Percentiles rank a stretch among this genome's conserved stretches.
phyloP scores from a whole-genome alignment of 2,797 vertebrate species.

The Lateolabrax maculatus region DNA sequence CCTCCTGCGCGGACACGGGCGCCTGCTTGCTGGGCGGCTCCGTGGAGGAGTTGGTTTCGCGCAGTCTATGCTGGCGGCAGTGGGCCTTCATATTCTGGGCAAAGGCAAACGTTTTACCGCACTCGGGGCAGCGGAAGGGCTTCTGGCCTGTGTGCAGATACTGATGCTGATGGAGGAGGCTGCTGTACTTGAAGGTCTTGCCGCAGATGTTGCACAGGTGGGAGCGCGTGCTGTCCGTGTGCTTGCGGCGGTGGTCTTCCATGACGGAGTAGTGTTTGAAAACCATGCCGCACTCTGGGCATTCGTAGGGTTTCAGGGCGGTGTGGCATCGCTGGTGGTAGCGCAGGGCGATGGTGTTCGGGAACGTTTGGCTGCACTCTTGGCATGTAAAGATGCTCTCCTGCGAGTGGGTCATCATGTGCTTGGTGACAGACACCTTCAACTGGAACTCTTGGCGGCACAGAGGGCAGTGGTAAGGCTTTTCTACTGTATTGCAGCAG shows the following conservation, averaged over 20 bases:
- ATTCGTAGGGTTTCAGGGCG: slow-evolving; percentile 86
- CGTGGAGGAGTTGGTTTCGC: slow-evolving; percentile 34
- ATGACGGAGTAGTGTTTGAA: slow-evolving; percentile 87
- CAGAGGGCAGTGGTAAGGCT: slow-evolving; percentile 87
- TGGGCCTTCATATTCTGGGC: slow-evolving; percentile 89
- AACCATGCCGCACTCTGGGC: slow-evolving; percentile 86
- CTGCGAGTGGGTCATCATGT: slow-evolving; percentile 86
- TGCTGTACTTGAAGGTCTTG: slow-evolving; percentile 86
- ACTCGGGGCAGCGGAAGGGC: slow-evolving; percentile 86
- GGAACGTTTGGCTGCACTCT: slow-evolving; percentile 85
- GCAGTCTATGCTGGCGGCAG: slow-evolving; percentile 83
- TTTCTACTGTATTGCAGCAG: slow-evolving; percentile 79
- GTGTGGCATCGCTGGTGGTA: slow-evolving; percentile 85
- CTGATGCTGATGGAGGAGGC: slow-evolving; percentile 88
- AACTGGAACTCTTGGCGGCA: slow-evolving; percentile 88
- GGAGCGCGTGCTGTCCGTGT: slow-evolving; percentile 70
- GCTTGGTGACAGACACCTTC: slow-evolving; percentile 83
- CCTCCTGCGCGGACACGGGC: slow-evolving; percentile 43
- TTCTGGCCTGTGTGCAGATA: slow-evolving; percentile 88
- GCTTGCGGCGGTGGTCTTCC: slow-evolving; percentile 87
- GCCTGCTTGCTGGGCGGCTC: slow-evolving; percentile 55
- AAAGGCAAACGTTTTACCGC: slow-evolving; percentile 86
- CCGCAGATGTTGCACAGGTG: slow-evolving; percentile 84
- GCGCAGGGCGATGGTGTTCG: slow-evolving; percentile 71
- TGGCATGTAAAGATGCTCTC: slow-evolving; percentile 81